Evolutionary conservation across 2,888 invertebrate species (phyloP).

Genomic region (Amphiduros pacificus): DNA sequence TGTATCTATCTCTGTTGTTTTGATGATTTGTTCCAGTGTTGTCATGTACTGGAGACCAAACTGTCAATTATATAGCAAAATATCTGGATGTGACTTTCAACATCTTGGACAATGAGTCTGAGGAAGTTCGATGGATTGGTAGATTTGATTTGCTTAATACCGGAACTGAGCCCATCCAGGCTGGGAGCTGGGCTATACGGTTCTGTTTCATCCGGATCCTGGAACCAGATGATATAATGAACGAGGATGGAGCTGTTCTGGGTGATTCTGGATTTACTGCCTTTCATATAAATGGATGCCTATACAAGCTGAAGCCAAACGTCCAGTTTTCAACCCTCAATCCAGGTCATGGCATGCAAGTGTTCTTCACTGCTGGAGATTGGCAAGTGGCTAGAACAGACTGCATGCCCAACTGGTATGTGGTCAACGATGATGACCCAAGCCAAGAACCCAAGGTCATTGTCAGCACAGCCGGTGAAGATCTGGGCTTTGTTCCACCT

Average conservation of each 20-base stretch:
- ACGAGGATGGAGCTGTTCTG: constrained; percentile 12
- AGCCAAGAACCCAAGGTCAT: constrained; percentile 31
- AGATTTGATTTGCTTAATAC: constrained; percentile 36
- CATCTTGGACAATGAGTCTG: constrained; percentile 26
- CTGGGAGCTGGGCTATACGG: constrained; percentile 35
- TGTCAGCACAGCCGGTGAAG: constrained; percentile 34
- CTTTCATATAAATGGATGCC: constrained; percentile 34
- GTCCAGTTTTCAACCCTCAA: constrained; percentile 22
- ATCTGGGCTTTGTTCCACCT: constrained; percentile 27
- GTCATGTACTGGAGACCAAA: too few species aligned
- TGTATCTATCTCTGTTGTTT: too few species aligned
- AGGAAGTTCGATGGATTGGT: constrained; percentile 22
- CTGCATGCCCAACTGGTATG: constrained; percentile 40
- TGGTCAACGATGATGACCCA: constrained; percentile 20
- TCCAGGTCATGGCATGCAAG: constrained; percentile 21
- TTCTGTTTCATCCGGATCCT: constrained; percentile 29
- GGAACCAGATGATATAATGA: constrained; percentile 20
- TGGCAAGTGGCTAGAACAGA: constrained; percentile 35
- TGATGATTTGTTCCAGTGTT: too few species aligned
- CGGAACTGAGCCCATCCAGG: constrained; percentile 29
- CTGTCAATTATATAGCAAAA: constrained; percentile 28
- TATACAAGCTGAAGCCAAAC: constrained; percentile 31
- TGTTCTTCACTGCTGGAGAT: constrained; percentile 25
- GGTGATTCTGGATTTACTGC: constrained; percentile 27
- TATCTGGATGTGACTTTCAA: constrained; percentile 30